Percentiles rank a stretch among this genome's conserved stretches.
Evolutionary conservation across 35 echinoderm and acorn worm species (phyloP).

Genomic region (Strongylocentrotus purpuratus): DNA sequence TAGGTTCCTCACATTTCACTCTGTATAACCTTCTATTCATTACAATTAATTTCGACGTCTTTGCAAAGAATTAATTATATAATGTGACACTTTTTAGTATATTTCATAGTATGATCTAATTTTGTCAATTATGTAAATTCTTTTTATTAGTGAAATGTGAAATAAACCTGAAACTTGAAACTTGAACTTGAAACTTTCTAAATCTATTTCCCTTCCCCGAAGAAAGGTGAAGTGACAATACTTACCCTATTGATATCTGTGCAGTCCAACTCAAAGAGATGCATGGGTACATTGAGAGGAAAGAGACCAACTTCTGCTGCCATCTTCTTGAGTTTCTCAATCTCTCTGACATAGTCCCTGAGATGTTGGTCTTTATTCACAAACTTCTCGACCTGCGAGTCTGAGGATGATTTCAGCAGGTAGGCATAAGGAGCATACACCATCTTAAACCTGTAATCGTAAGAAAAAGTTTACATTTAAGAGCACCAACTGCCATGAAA

Average conservation of each 20-base stretch:
- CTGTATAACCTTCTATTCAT: no score
- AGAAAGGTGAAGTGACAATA: background rate
- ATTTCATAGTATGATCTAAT: no score
- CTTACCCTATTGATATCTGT: constrained; percentile 88
- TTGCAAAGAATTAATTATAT: no score
- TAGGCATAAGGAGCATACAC: constrained; percentile 89
- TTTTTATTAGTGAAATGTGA: no score
- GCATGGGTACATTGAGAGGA: constrained; percentile 94
- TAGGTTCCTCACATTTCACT: no score
- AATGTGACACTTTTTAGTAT: no score
- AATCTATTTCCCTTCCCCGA: no score
- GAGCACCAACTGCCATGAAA: no score
- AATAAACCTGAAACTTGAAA: no score
- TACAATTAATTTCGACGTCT: no score
- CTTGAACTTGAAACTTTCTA: no score
- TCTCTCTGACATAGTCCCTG: constrained; percentile 94
- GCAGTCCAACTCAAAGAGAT: constrained; percentile 90
- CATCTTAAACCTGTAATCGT: constrained; percentile 66
- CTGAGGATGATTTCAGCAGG: constrained; percentile 78
- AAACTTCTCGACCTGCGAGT: constrained; percentile 78
- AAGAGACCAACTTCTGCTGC: constrained; percentile 71
- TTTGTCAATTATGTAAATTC: no score
- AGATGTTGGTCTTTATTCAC: constrained; percentile 93
- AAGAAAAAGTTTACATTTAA: background rate
- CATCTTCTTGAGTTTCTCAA: constrained; percentile 94